Evolutionary conservation across 2,888 invertebrate genomes (phyloP).

Genomic region (Nemurella pictetii): DNA sequence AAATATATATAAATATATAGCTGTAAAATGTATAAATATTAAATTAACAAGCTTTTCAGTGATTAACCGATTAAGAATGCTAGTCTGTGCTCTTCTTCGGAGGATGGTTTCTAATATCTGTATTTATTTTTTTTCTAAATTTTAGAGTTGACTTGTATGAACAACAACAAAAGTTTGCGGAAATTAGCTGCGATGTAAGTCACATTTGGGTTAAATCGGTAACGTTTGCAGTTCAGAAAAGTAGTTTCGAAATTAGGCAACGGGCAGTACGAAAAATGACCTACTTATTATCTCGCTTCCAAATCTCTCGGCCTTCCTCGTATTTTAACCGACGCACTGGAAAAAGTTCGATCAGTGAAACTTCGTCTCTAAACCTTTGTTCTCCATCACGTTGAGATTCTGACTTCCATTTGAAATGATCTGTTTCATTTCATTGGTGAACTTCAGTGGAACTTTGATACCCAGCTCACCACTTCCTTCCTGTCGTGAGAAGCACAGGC

Average conservation of each 20-base stretch:
- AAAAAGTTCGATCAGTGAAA: too few species aligned
- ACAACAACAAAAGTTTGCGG: not conserved
- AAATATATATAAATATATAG: constrained; percentile 5
- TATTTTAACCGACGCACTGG: too few species aligned
- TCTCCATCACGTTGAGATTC: too few species aligned
- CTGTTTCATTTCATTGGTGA: too few species aligned
- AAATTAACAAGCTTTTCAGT: not conserved
- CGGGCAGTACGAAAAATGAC: not conserved
- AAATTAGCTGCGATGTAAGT: not conserved
- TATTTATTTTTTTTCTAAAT: not conserved
- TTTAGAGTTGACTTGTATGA: not conserved
- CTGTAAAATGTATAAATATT: not conserved
- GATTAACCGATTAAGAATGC: not conserved
- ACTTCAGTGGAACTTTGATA: too few species aligned
- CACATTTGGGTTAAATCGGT: not conserved
- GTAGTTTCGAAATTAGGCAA: not conserved
- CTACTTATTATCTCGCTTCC: too few species aligned
- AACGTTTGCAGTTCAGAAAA: not conserved
- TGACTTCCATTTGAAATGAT: too few species aligned
- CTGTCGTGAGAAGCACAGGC: too few species aligned
- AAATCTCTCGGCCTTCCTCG: too few species aligned
- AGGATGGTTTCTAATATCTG: not conserved
- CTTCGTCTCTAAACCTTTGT: too few species aligned
- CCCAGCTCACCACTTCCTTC: too few species aligned
- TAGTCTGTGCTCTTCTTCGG: not conserved